Base-by-base conservation (phyloP, 2,797 vertebrate genomes). In the Takifugu ocellatus region DNA sequence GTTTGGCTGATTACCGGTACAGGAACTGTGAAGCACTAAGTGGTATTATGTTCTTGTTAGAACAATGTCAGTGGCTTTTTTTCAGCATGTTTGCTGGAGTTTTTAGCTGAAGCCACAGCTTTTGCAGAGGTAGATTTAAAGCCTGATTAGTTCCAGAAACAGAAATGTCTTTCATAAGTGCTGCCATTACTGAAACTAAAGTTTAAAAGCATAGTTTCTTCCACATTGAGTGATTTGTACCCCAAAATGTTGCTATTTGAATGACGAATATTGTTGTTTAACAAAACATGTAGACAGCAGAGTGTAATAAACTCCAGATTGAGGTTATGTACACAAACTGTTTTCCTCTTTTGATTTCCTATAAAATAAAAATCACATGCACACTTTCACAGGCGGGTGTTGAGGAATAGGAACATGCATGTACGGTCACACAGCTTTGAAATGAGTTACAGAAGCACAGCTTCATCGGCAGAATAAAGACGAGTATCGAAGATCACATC, bases 31-130 rank as follows among this genome's bases (percentile, higher is more conserved):
- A 63, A 79, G 68, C 53, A 67, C 65, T 79, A 70, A 81, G 78
- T 70, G 72, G 69, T 67, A 74, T 83, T 79, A 79, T 77, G 82
- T 49, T 68, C 50, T 73, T 78, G 66, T 79, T 79, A 83, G 72
- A 65, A 57, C 29, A 25, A 72, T 45, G 66, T 78, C 68, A 54
- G 14, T 70, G 24, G 8, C 54, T 74, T 77, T 75, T 78, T 65
- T 63, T 14, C 36, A 39, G 36, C 12, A 14, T 14, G 78, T 79
- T 85, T 71, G 52, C 65, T 63, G 54, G 61, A 36, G 21, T 68
- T 49, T 84, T 82, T 66, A 69, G 81, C 83, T 83, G 70, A 83
- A 39, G 48, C 16, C 72, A 71, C 43, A 63, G 53, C 21, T 82
- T 82, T 80, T 72, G 51, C 56, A 63, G 3, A 72, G 56, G 50